Percentiles rank a stretch among this genome's conserved stretches.
These are phyloP conservation scores for Strix uralensis DNA, from an alignment of 2,113 vertebrate species.

Conservation along the genomic window DNA sequence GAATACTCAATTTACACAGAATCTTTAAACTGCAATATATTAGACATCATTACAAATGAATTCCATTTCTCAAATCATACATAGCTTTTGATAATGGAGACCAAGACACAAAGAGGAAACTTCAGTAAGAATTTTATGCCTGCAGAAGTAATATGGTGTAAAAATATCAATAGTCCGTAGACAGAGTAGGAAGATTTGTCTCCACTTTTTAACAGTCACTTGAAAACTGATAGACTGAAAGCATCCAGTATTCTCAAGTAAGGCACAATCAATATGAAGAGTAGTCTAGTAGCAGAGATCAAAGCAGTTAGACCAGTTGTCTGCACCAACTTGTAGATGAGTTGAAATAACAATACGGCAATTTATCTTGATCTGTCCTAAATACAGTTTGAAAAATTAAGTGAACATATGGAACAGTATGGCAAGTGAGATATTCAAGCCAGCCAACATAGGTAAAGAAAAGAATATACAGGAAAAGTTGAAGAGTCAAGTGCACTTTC, in stretches of 20 bases:
- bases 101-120: background rate
- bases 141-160: background rate
- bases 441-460: background rate
- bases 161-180: background rate
- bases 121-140: background rate
- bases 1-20: background rate
- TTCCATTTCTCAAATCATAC: background rate
- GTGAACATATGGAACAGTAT: background rate
- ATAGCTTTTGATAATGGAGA: background rate
- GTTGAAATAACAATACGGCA: background rate
- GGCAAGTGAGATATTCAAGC: background rate
- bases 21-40: background rate
- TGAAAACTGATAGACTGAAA: background rate
- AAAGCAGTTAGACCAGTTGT: background rate
- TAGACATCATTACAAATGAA: background rate
- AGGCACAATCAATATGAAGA: background rate
- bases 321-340: background rate
- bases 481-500: background rate
- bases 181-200: background rate
- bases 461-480: background rate
- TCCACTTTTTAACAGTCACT: background rate
- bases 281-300: background rate
- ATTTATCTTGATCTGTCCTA: background rate
- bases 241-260: background rate
- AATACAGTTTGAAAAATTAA: background rate